Conservation (phyloP, 53 echinoderm and acorn worm species). For the Actinopyga echinites region DNA sequence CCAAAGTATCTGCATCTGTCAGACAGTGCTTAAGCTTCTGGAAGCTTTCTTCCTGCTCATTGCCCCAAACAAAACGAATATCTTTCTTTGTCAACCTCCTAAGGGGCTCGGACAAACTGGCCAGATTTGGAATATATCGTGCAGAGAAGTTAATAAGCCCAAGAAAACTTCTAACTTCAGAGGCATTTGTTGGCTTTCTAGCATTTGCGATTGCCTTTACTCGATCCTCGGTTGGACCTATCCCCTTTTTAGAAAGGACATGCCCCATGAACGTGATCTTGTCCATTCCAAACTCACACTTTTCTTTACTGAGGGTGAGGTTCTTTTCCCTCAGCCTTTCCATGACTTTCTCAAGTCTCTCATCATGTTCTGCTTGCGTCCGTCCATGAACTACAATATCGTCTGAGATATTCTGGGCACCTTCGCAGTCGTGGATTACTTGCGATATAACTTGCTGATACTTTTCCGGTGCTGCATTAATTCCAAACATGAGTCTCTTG, state of each 20-base stretch:
- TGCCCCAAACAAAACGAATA: constrained; percentile 49
- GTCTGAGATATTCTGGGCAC: constrained; percentile 47
- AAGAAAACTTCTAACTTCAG: constrained; percentile 37
- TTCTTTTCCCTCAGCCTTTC: constrained; percentile 44
- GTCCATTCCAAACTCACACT: constrained; percentile 42
- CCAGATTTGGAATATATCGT: constrained; percentile 64
- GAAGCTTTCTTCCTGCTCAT: constrained; percentile 48
- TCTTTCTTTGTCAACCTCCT: constrained; percentile 36
- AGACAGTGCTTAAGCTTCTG: constrained; percentile 41
- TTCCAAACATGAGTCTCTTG: constrained; percentile 54
- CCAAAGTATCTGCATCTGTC: constrained; percentile 42
- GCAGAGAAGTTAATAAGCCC: too few species aligned
- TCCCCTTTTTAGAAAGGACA: constrained; percentile 39
- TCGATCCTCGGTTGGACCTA: constrained; percentile 49
- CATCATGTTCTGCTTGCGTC: constrained; percentile 45
- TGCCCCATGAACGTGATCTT: constrained; percentile 58
- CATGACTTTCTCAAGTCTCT: constrained; percentile 51
- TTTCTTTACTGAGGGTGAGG: constrained; percentile 55
- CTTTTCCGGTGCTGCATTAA: too few species aligned
- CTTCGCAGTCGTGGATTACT: constrained; percentile 5
- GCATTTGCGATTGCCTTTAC: constrained; percentile 55
- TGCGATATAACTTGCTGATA: constrained; percentile 10
- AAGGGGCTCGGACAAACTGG: constrained; percentile 58
- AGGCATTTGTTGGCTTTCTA: constrained; percentile 3
- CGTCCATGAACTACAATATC: constrained; percentile 43